Conservation (phyloP, 2,888 invertebrate genomes). For the Pinctada fucata region DNA sequence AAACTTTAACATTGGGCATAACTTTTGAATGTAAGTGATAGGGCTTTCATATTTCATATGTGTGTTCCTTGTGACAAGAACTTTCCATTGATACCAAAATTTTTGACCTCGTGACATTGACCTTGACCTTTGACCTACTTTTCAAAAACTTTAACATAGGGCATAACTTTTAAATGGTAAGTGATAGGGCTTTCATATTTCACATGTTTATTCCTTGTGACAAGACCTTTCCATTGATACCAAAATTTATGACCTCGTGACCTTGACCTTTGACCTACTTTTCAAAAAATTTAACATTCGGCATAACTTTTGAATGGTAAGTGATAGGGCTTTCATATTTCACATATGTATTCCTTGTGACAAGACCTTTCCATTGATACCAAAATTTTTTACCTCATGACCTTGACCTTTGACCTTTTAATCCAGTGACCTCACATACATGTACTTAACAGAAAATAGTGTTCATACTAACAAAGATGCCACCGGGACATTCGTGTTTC, state of each 20-base stretch:
- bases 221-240: neutral
- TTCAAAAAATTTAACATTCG: neutral
- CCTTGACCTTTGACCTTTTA: neutral
- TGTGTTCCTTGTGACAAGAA: too few species aligned
- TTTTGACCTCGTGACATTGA: too few species aligned
- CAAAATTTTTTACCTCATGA: neutral
- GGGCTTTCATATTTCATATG: too few species aligned
- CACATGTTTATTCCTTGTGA: neutral
- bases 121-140: too few species aligned
- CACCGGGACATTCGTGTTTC: too few species aligned
- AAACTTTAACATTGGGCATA: too few species aligned
- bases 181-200: neutral
- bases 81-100: too few species aligned
- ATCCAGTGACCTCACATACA: too few species aligned
- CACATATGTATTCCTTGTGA: neutral
- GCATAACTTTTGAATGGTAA: neutral
- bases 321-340: neutral
- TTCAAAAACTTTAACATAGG: neutral
- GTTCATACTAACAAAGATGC: too few species aligned
- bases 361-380: neutral
- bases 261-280: neutral
- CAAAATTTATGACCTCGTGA: neutral
- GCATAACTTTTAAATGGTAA: neutral
- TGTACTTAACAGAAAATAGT: too few species aligned
- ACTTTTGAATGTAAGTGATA: too few species aligned